A percentile compares a stretch with the other conserved stretches of the same genome.
phyloP scores from a whole-genome alignment of 2,113 vertebrate genomes.

The Cinclus mexicanus region DNA sequence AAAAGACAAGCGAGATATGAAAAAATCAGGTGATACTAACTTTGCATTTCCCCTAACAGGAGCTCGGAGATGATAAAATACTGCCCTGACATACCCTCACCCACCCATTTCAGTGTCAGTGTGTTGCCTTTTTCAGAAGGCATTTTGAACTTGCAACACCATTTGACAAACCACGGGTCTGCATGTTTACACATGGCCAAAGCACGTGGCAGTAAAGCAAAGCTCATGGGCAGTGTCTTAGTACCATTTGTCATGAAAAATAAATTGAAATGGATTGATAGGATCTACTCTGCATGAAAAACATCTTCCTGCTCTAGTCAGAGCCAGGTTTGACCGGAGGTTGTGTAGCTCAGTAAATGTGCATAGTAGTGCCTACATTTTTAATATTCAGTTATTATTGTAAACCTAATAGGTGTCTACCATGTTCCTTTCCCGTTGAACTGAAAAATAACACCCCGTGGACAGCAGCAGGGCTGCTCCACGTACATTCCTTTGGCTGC shows the following conservation, averaged over 20 bases:
- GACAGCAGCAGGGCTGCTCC: not conserved
- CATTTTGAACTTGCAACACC: not conserved
- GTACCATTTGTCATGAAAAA: not conserved
- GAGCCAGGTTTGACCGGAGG: not conserved
- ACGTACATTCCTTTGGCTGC: not conserved
- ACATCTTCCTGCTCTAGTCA: not conserved
- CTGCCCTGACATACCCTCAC: not conserved
- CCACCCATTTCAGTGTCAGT: not conserved
- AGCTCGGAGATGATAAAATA: not conserved
- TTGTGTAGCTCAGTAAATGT: not conserved
- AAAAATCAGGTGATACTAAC: not conserved
- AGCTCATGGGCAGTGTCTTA: not conserved
- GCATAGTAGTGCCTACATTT: not conserved
- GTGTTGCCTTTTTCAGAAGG: not conserved
- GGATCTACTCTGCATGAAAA: not conserved
- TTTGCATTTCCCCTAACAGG: not conserved
- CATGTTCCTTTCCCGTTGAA: fast-evolving
- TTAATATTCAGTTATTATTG: not conserved
- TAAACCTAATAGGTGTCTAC: not conserved
- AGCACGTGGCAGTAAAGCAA: not conserved
- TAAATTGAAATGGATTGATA: not conserved
- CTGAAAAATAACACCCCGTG: not conserved
- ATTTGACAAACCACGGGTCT: fast-evolving
- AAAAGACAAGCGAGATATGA: not conserved
- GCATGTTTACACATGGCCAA: not conserved